Evolutionary conservation across 2,797 vertebrate species (phyloP).

Genomic region (Carapus acus): DNA sequence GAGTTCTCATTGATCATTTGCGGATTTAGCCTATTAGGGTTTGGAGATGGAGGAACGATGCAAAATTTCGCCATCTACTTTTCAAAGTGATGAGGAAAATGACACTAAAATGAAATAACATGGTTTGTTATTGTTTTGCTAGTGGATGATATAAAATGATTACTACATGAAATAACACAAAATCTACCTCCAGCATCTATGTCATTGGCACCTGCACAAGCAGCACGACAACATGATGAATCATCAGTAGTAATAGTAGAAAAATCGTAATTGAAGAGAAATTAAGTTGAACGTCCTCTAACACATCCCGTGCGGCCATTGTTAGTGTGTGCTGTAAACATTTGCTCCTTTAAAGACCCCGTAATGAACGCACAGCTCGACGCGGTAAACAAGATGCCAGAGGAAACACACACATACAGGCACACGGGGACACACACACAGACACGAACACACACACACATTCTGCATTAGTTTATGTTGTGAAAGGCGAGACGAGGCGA

Average conservation of each 20-base stretch:
- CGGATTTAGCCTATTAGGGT: not conserved
- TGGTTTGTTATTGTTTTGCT: not conserved
- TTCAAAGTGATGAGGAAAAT: too few species aligned
- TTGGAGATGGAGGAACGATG: not conserved
- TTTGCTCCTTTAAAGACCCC: slow-evolving; percentile 19
- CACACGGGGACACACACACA: too few species aligned
- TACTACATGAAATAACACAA: not conserved
- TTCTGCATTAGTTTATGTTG: slow-evolving; percentile 19
- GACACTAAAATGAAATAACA: too few species aligned
- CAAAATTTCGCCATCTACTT: not conserved
- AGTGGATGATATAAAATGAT: not conserved
- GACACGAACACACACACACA: too few species aligned
- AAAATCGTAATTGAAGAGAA: too few species aligned
- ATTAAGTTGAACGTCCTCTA: not conserved
- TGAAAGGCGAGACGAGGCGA: slow-evolving; percentile 44
- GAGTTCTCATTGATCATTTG: not conserved
- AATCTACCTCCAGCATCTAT: not conserved
- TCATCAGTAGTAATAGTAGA: too few species aligned
- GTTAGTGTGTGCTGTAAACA: slow-evolving; percentile 3
- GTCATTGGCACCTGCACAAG: too few species aligned
- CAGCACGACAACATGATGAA: too few species aligned
- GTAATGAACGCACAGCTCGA: slow-evolving; percentile 25
- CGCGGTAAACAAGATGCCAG: slow-evolving; percentile 27
- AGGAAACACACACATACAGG: too few species aligned
- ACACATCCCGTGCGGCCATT: not conserved